Percentiles rank a stretch among this genome's conserved stretches.
Evolutionary conservation across 2,113 vertebrate genomes (phyloP).

Genomic region (Pluvianellus socialis): DNA sequence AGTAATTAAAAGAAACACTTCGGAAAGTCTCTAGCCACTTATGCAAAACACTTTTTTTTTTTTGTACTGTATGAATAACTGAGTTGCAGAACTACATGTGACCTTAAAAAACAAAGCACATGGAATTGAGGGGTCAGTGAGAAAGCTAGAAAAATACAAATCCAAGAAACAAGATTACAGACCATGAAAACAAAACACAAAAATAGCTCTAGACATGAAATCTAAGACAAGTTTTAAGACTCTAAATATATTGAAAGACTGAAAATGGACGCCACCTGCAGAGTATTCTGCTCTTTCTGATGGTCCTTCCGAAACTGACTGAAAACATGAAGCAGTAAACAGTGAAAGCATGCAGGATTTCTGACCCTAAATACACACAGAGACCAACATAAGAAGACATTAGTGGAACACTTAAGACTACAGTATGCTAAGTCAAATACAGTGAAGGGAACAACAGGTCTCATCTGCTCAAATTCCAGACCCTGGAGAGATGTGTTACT

Average conservation of each 20-base stretch:
- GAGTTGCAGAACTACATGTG: not conserved
- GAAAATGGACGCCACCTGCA: not conserved
- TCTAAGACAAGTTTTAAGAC: not conserved
- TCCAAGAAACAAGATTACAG: not conserved
- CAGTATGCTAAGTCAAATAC: not conserved
- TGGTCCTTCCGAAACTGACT: not conserved
- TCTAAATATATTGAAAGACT: not conserved
- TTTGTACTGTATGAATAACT: not conserved
- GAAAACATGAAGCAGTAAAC: not conserved
- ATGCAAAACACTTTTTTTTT: not conserved
- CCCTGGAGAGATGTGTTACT: not conserved
- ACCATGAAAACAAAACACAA: not conserved
- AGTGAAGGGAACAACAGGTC: not conserved
- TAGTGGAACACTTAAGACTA: not conserved
- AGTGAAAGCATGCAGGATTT: not conserved
- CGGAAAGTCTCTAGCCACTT: not conserved
- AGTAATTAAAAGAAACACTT: not conserved
- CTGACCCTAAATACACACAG: not conserved
- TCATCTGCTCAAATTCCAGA: not conserved
- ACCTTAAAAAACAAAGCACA: not conserved
- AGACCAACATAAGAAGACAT: not conserved
- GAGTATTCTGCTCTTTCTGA: not conserved
- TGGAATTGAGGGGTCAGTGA: not conserved
- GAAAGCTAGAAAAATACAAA: not conserved
- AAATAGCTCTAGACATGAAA: not conserved